Evolutionary conservation across 1,140 invertebrate genomes (phyloP), one percentile per base, ranked within the genome.

Genomic region (Drosophila truncata): DNA sequence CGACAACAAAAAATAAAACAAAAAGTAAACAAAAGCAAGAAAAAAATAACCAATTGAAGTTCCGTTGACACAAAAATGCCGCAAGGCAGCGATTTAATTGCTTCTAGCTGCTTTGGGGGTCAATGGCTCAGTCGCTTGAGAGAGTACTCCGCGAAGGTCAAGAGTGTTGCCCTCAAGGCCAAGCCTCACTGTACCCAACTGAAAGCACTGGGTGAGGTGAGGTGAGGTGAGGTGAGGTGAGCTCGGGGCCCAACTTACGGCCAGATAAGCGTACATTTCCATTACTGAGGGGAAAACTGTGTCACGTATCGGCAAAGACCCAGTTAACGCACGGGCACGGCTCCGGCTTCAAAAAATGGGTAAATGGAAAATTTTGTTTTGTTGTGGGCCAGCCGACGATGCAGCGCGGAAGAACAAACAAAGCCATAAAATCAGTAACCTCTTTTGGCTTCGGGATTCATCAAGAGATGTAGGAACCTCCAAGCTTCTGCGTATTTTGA

Each of bases 11-110:
- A 25, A 47, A n/a, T 47, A 42, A 46, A 78, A 62, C 61, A 64
- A 31, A 25, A 72, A 57, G 44, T 35, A 29, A 39, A 67, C 46
- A 67, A 35, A 67, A 25, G 33, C 35, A 29, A 18, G 25, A 54
- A 65, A 70, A 70, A 73, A 71, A 72, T 41, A 73, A 42, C 59
- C 83, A 88, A 80, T 87, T 87, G 70, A 80, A 88, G 83, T 88
- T 88, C 85, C 84, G 83, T 88, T 83, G 83, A 80, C 83, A 80
- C 59, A 49, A 73, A 86, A 78, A 65, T 78, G 75, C 67, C 55
- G 44, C 55, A 58, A 62, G 54, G 50, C 62, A 77, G 60, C 35
- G 57, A 77, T 66, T 61, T 74, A 72, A 79, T 46, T 60, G 57
- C 47, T 75, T 73, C 50, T 65, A 58, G 47, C 54, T 55, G 44